These are phyloP conservation scores for Trissolcus basalis DNA, from an alignment of 1,140 invertebrate genomes.

Conservation along the genomic window DNA sequence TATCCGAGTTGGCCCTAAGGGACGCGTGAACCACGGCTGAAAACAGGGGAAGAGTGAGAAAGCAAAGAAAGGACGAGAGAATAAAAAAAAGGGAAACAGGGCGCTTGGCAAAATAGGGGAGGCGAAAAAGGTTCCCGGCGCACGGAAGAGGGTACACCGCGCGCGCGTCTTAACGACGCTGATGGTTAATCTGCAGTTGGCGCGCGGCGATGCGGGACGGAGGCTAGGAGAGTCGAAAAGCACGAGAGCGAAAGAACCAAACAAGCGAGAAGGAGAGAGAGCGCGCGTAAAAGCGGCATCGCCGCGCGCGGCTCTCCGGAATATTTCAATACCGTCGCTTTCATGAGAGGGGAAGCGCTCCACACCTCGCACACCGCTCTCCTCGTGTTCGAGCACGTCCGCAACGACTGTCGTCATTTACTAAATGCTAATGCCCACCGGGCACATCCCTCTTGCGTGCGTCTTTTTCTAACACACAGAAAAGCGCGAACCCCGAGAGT, in stretches of 20 bases:
- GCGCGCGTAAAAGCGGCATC: slow-evolving; percentile 74
- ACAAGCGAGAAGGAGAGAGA: slow-evolving; percentile 18
- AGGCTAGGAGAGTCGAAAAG: slow-evolving; percentile 15
- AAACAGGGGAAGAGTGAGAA: slow-evolving; percentile 13
- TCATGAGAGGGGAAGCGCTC: slow-evolving; percentile 46
- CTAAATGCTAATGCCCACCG: slow-evolving; percentile 10
- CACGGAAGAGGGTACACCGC: slow-evolving; percentile 34
- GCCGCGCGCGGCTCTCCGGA: slow-evolving; percentile 75
- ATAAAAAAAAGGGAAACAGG: slow-evolving; percentile 34
- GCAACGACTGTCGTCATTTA: slow-evolving; percentile 16
- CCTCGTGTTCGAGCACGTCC: slow-evolving; percentile 43
- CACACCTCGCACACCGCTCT: slow-evolving; percentile 55
- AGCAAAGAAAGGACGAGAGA: slow-evolving; percentile 18
- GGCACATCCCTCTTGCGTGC: slow-evolving; percentile 14
- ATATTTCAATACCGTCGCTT: slow-evolving; percentile 71
- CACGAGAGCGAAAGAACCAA: slow-evolving; percentile 21
- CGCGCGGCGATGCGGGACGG: slow-evolving; percentile 9
- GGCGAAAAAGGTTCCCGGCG: slow-evolving; percentile 30
- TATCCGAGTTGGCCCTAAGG: slow-evolving; percentile 28
- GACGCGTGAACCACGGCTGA: not conserved
- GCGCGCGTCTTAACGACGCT: slow-evolving; percentile 39
- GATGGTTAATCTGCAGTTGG: slow-evolving; percentile 41
- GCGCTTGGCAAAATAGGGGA: slow-evolving; percentile 26
- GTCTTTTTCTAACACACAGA: not conserved
- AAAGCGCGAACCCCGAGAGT: no score